Evolutionary conservation across 1,140 invertebrate species (phyloP).

Genomic region (Zophobas atratus): DNA sequence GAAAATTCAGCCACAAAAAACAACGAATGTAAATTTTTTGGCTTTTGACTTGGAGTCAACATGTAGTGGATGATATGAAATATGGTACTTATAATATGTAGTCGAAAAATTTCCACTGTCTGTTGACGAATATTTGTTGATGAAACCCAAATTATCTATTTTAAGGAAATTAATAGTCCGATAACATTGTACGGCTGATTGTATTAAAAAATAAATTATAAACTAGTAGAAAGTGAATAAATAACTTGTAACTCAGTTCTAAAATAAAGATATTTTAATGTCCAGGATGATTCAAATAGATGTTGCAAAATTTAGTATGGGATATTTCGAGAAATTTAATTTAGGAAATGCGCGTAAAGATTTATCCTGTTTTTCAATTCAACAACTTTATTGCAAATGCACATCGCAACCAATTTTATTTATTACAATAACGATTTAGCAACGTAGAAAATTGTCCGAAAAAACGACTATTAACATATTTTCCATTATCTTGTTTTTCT

Average conservation of each 20-base stretch:
- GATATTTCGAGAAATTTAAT: slow-evolving; percentile 19
- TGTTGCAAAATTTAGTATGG: slow-evolving; percentile 12
- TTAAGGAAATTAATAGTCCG: too few species aligned
- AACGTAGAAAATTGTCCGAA: neutral
- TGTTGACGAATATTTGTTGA: too few species aligned
- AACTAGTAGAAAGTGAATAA: neutral
- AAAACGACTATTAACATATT: neutral
- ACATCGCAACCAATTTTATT: neutral
- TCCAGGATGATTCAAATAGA: slow-evolving; percentile 18
- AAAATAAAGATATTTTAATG: slow-evolving; percentile 20
- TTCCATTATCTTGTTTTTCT: neutral
- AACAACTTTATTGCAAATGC: slow-evolving; percentile 12
- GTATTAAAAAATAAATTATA: too few species aligned
- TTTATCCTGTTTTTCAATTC: slow-evolving; percentile 15
- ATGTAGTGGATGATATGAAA: too few species aligned
- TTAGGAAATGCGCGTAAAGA: slow-evolving; percentile 8
- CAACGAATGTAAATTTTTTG: too few species aligned
- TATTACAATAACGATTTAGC: neutral
- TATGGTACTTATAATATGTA: too few species aligned
- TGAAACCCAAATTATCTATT: too few species aligned
- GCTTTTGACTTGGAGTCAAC: too few species aligned
- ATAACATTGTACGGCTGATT: too few species aligned
- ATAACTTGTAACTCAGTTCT: neutral
- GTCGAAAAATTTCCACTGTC: too few species aligned
- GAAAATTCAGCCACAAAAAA: too few species aligned